Evolutionary conservation across 2,113 vertebrate species (phyloP), one percentile per base, ranked within the genome.

Genomic region (Pimephales promelas): DNA sequence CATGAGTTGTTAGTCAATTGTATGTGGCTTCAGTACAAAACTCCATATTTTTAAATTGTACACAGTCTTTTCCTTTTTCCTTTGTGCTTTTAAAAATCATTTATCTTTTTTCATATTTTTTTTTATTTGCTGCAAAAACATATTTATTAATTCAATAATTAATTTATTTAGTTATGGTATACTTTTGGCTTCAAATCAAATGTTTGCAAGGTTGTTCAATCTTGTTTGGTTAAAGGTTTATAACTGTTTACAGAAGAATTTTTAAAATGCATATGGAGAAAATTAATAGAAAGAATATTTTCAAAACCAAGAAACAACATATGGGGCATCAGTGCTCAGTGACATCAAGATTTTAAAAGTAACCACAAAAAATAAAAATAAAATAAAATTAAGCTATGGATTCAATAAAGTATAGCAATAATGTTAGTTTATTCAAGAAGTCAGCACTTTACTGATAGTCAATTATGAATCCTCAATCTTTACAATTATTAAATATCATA

Each of bases 381-480:
- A 4, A 49, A 49, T 5, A 49, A 52, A 2, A n/a, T 10, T 18
- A 62, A 62, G 76, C 57, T 45, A 62, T 43, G 57, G 36, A 62
- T 40, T 20, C 40, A 45, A 26, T 47, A 20, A 24, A 45, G 24
- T 47, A 26, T 28, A 28, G 5, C 4, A 26, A 45, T 28, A 5
- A 75, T 54, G 49, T 79, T 61, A 47, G 40, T 62, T 62, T 74
- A 71, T 82, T 82, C 80, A 72, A 59, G 54, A 26, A 16, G 40
- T 4, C 68, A 24, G 26, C 79, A 70, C 28, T 59, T 34, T 54
- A 70, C 79, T 54, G 79, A 14, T 22, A 70, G 18, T 34, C 22
- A 54, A 54, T 70, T 70, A 56, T 70, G 49, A 57, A 70, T 56
- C n/a, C 26, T 81, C 11, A 54, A 54, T 36, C 64, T 34, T 81